phyloP scores from a whole-genome alignment of 2,113 vertebrate species.

The Lycocorax pyrrhopterus region DNA sequence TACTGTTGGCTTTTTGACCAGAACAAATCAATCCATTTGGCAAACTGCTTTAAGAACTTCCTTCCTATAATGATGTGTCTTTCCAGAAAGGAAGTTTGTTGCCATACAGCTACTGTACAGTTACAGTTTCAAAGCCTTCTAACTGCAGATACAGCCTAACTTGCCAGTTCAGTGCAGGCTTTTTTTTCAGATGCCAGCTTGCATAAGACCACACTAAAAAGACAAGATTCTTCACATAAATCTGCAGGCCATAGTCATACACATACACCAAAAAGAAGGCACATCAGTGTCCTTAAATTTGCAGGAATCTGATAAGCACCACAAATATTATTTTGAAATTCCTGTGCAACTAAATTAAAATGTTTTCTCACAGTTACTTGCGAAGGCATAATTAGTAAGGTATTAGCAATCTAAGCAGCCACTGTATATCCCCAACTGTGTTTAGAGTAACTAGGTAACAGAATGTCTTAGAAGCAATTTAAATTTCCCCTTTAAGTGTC shows the following conservation, averaged over 20 bases:
- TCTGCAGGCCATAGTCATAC: neutral
- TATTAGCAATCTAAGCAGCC: neutral
- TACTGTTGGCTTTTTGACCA: neutral
- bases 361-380: neutral
- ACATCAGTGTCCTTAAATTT: neutral
- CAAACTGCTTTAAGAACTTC: neutral
- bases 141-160: neutral
- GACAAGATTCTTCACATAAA: neutral
- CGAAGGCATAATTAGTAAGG: neutral
- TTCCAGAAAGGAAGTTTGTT: neutral
- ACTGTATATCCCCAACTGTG: neutral
- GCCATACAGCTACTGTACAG: neutral
- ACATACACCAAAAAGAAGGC: neutral
- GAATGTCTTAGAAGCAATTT: neutral
- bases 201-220: neutral
- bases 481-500: neutral
- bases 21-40: neutral
- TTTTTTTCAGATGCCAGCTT: neutral
- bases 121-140: neutral
- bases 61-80: neutral
- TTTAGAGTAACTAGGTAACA: neutral
- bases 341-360: neutral
- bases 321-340: neutral
- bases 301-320: neutral
- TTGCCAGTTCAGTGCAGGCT: neutral